phyloP scores from a whole-genome alignment of 2,888 invertebrate species.

The Tinea semifulvella region DNA sequence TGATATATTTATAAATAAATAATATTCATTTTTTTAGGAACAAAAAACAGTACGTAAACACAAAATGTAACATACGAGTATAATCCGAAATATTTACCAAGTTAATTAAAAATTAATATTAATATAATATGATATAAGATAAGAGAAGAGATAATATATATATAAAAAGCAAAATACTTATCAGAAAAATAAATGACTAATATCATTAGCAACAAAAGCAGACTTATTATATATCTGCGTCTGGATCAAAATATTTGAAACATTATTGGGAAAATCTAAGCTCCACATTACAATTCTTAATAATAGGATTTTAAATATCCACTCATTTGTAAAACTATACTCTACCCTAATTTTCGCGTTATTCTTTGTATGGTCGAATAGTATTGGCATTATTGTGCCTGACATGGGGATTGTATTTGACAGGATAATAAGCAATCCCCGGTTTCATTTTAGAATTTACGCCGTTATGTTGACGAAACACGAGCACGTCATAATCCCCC shows the following conservation, averaged over 20 bases:
- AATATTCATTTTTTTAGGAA: too few relatives aligned
- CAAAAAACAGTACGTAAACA: too few relatives aligned
- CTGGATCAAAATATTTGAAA: too few relatives aligned
- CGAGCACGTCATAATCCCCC: conserved; percentile 18
- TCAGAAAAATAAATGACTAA: too few relatives aligned
- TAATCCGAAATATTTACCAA: too few relatives aligned
- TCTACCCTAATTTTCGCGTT: not conserved
- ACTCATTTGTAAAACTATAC: conserved; percentile 1
- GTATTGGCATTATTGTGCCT: conserved; percentile 6
- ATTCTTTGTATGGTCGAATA: conserved; percentile 5
- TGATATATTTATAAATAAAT: conserved; percentile 1
- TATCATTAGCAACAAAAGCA: too few relatives aligned
- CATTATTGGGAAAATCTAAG: too few relatives aligned
- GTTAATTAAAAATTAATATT: not conserved
- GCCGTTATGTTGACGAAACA: conserved; percentile 36
- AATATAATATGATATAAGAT: not conserved
- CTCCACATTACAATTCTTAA: too few relatives aligned
- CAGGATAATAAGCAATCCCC: conserved; percentile 60
- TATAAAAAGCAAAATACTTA: too few relatives aligned
- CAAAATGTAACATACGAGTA: too few relatives aligned
- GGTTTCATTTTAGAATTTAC: conserved; percentile 42
- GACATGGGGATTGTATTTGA: conserved; percentile 44
- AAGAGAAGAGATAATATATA: not conserved
- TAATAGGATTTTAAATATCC: not conserved
- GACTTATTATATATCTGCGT: too few relatives aligned